Conservation (phyloP, 2,888 invertebrate genomes). For the Carterocephalus palaemon region DNA sequence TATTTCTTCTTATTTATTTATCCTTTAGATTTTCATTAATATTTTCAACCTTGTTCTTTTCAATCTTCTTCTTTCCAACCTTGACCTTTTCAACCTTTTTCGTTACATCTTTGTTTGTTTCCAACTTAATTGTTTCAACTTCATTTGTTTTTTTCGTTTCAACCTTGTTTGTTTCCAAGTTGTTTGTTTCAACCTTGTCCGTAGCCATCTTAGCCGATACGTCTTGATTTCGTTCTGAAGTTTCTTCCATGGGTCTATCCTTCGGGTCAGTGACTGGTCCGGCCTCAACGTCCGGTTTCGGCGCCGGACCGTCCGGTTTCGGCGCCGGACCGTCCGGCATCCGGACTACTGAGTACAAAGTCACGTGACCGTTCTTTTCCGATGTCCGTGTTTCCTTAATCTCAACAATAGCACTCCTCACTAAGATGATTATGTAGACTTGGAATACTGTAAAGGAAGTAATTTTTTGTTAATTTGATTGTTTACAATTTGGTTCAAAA, state of each 20-base stretch:
- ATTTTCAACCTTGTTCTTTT: no score
- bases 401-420: conserved; percentile 54
- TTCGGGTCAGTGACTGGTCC: conserved; percentile 21
- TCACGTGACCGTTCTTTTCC: conserved; percentile 32
- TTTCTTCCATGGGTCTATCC: conserved; percentile 4
- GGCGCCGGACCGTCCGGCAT: conserved; percentile 9
- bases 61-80: no score
- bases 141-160: no score
- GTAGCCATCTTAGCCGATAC: no score
- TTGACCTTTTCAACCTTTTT: no score
- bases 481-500: no score
- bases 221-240: conserved; percentile 19
- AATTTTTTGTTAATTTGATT: neutral
- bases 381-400: conserved; percentile 41
- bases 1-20: no score
- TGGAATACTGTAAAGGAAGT: conserved; percentile 51
- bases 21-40: no score
- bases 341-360: conserved; percentile 29
- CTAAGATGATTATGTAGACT: conserved; percentile 49
- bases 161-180: no score
- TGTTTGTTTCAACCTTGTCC: no score
- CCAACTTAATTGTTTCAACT: no score
- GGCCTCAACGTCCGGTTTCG: conserved; percentile 31
- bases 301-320: conserved; percentile 11
- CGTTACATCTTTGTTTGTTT: no score